A percentile compares a stretch with the other conserved stretches of the same genome.
These are phyloP conservation scores for Hirundo rustica DNA, from an alignment of 2,797 vertebrate species.

Conservation along the genomic window DNA sequence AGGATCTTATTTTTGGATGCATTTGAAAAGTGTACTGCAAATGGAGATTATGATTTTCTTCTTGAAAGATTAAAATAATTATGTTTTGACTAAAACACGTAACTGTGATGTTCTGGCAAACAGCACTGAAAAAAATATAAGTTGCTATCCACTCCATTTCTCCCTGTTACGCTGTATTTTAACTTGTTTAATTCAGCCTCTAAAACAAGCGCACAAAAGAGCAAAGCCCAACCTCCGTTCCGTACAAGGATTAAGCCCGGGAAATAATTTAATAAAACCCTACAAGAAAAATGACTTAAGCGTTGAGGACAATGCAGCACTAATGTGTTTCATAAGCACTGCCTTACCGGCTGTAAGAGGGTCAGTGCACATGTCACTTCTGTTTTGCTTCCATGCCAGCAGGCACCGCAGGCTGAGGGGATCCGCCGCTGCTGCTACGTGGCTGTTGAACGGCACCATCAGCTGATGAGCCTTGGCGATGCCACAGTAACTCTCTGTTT, in stretches of 20 bases:
- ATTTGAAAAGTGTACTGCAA: background rate
- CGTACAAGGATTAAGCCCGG: background rate
- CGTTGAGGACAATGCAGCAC: conserved; percentile 56
- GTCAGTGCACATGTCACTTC: conserved; percentile 78
- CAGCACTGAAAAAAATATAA: background rate
- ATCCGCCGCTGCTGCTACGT: conserved; percentile 63
- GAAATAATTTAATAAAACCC: conserved; percentile 49
- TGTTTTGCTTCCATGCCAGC: conserved; percentile 77
- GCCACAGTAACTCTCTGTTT: conserved; percentile 78
- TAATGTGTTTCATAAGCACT: conserved; percentile 68
- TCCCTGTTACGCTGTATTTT: background rate
- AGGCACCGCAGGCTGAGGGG: conserved; percentile 67
- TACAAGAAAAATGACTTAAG: conserved; percentile 52
- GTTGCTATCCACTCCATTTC: background rate
- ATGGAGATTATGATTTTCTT: background rate
- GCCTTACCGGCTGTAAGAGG: conserved; percentile 75
- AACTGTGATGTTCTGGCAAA: background rate
- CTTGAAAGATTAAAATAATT: background rate
- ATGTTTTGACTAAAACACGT: background rate
- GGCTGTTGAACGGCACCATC: conserved; percentile 70
- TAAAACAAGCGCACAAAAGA: background rate
- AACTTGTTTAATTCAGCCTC: background rate
- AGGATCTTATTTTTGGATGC: background rate
- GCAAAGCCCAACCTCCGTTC: background rate
- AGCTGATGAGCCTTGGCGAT: conserved; percentile 75